Base-by-base conservation (phyloP, 2,888 invertebrate genomes). In the Hofmannophila pseudospretella region DNA sequence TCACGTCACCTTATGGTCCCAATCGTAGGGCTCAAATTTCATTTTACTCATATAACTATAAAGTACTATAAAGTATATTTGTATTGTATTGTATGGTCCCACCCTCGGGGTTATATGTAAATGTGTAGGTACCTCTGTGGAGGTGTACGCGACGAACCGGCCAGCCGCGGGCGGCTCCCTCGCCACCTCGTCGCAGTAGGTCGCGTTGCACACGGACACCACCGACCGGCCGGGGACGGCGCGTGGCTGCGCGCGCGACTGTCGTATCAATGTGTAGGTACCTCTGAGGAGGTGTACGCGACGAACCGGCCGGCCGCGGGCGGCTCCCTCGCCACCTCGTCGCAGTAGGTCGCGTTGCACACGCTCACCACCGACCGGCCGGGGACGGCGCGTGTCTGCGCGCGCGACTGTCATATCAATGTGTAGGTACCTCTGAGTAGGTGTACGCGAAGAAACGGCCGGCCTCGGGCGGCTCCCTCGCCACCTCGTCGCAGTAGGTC, bases 401-500 rank as follows among this genome's bases (percentile, higher is more conserved):
- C n/a, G n/a, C n/a, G n/a, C n/a, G n/a, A n/a, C n/a, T n/a, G n/a
- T n/a, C n/a, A n/a, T n/a, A n/a, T n/a, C n/a, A n/a, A n/a, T 3
- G 23, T 23, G 7, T 0, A 33, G 4, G 38, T 34, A 58, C 60
- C 52, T 60, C 39, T 29, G 62, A 67, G 1, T 74, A 62, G 2
- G 61, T 56, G 36, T 71, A 75, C 0, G 87, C 53, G 41, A 80
- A 89, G 1, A 74, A 72, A 1, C 73, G 72, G 1, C 56, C 49
- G 23, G n/a, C 8, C n/a, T 8, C 23, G 3, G 23, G 23, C 23
- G 11, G 52, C 42, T 1, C 53, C 47, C 72, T 49, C 1, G 60
- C 62, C 7, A 79, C 42, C 2, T 64, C 70, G 46, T 86, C 85
- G 40, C 85, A 86, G 45, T 84, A 81, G 0, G 67, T 67, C 0